Base-by-base conservation (phyloP, 1,140 invertebrate genomes). In the Oedothorax gibbosus region DNA sequence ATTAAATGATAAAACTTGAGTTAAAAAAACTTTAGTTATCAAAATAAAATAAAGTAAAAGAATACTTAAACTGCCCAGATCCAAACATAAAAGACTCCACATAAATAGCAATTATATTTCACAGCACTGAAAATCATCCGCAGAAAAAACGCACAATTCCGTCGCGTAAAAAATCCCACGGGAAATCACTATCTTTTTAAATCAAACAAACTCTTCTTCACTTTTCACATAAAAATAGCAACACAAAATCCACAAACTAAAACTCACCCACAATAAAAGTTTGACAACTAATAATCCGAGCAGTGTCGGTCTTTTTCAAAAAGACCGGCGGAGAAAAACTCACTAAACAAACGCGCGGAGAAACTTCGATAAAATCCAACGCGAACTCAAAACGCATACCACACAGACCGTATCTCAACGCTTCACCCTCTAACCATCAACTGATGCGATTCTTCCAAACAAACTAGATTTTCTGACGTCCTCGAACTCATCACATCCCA, bases 391-490 rank as follows among this genome's bases (percentile, higher is more conserved):
- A 60, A 64, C 35, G 21, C 49, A 14, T 0, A 75, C 12, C 54
- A 21, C 54, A 49, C 51, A 35, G 7, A 79, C 15, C 62, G 64
- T 65, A 49, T 53, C 49, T 56, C 8, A 50, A 54, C 51, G 20
- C 57, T 50, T 57, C 56, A n/a, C 53, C 64, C 56, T 50, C 20
- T 50, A 35, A 35, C 35, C 35, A 35, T 35, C 35, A 73, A 82
- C 80, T 82, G 80, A 82, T 51, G 51, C 9, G 20, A 21, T 50
- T 73, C 57, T 60, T 49, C 51, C n/a, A 60, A 21, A 60, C 35
- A 81, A 81, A 81, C 78, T 81, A 56, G 78, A 81, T 81, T 81
- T 81, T 71, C 66, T 81, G 66, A 18, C 50, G 77, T 79, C 51
- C 77, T 54, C 77, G 9, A 18, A 51, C 54, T 49, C 69, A 35